These are phyloP conservation scores for Saxidomus purpurata DNA, from an alignment of 1,140 invertebrate species.

Conservation along the genomic window DNA sequence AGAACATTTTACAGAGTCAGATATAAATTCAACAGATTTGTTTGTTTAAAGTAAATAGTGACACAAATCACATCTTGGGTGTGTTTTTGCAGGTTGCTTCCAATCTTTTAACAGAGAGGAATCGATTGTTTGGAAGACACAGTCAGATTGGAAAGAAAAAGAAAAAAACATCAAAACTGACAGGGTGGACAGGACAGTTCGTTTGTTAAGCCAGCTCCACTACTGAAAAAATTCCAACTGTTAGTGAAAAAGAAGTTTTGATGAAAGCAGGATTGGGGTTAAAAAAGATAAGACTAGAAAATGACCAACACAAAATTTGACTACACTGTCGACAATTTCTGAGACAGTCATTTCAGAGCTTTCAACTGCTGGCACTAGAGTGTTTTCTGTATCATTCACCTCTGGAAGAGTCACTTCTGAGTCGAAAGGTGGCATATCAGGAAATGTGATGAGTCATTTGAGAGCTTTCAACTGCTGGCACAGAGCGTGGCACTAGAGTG, in stretches of 20 bases:
- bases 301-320: not conserved
- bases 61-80: no score
- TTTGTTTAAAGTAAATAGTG: no score
- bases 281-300: constrained; percentile 56
- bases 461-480: not conserved
- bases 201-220: constrained; percentile 45
- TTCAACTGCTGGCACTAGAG: not conserved
- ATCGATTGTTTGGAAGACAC: constrained; percentile 25
- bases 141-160: constrained; percentile 25
- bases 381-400: not conserved
- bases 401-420: not conserved
- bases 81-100: no score
- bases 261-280: constrained; percentile 54
- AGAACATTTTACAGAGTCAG: no score
- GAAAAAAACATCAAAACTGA: constrained; percentile 34
- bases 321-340: not conserved
- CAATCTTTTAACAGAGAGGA: not conserved
- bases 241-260: constrained; percentile 59
- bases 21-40: no score
- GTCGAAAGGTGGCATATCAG: not conserved
- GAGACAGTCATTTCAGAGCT: not conserved
- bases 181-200: constrained; percentile 45
- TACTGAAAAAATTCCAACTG: not conserved
- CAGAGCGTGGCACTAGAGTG: not conserved
- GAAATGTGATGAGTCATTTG: not conserved